phyloP scores from a whole-genome alignment of 2,888 invertebrate species.

The Hirtodrosophila trivittata region DNA sequence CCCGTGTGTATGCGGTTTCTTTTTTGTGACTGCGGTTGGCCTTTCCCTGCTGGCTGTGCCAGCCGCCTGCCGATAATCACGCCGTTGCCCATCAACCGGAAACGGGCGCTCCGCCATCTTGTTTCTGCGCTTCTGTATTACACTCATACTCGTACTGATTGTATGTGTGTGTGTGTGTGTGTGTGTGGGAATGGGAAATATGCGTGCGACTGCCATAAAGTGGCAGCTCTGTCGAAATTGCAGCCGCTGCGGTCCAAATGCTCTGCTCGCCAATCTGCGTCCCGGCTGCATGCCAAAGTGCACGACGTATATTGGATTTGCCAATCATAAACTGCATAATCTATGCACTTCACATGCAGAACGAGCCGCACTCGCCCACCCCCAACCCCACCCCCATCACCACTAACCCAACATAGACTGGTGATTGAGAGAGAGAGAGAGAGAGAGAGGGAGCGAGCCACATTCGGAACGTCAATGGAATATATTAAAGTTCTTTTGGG shows the following conservation, averaged over 20 bases:
- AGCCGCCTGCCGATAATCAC: slow-evolving; percentile 76
- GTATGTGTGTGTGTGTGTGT: slow-evolving; percentile 22
- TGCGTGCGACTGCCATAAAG: slow-evolving; percentile 76
- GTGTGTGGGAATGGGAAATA: slow-evolving; percentile 52
- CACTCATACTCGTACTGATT: slow-evolving; percentile 6
- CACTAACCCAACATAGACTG: slow-evolving; percentile 4
- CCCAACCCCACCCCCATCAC: background rate
- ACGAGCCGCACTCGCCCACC: slow-evolving; percentile 28
- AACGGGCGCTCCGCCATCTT: slow-evolving; percentile 75
- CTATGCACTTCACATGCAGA: slow-evolving; percentile 71
- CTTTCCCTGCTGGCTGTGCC: slow-evolving; percentile 43
- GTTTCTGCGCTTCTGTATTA: slow-evolving; percentile 51
- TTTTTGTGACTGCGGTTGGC: slow-evolving; percentile 64
- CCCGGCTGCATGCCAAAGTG: slow-evolving; percentile 71
- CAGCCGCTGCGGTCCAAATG: slow-evolving; percentile 54
- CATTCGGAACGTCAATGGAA: slow-evolving; percentile 49
- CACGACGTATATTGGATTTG: slow-evolving; percentile 77
- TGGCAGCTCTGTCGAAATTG: slow-evolving; percentile 68
- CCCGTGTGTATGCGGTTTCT: slow-evolving; percentile 10
- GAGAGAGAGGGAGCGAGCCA: background rate
- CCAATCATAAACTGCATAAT: slow-evolving; percentile 79
- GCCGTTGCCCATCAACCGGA: slow-evolving; percentile 76
- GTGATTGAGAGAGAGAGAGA: slow-evolving; percentile 3
- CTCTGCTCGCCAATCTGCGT: slow-evolving; percentile 61
- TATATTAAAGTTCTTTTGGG: slow-evolving; percentile 52